These are phyloP conservation scores for Coptotermes formosanus DNA, from an alignment of 1,140 invertebrate genomes.

Conservation along the genomic window DNA sequence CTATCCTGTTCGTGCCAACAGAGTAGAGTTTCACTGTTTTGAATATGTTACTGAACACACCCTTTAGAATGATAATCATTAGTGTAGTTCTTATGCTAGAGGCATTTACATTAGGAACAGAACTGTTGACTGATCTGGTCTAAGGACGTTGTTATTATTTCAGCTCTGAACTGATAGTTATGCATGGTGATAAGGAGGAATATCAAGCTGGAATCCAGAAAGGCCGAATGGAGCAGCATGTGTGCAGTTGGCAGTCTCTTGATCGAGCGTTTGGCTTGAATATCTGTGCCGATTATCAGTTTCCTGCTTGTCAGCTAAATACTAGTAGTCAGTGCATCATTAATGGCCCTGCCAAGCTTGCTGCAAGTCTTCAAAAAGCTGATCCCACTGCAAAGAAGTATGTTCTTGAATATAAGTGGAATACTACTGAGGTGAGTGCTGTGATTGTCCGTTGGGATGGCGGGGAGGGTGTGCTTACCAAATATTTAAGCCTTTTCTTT, in stretches of 20 bases:
- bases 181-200: slow-evolving; percentile 53
- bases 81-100: no score
- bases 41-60: no score
- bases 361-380: slow-evolving; percentile 74
- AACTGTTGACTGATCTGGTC: no score
- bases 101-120: no score
- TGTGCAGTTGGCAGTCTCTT: slow-evolving; percentile 71
- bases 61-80: no score
- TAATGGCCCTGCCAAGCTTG: slow-evolving; percentile 76
- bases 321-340: slow-evolving; percentile 71
- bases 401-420: slow-evolving; percentile 71
- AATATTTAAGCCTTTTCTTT: no score
- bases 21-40: no score
- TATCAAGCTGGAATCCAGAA: slow-evolving; percentile 56
- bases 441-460: no score
- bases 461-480: no score
- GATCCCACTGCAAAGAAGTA: slow-evolving; percentile 75
- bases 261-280: slow-evolving; percentile 77
- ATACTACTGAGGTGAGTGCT: slow-evolving; percentile 48
- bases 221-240: slow-evolving; percentile 51
- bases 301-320: slow-evolving; percentile 61
- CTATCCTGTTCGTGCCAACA: no score
- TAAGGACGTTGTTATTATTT: background rate
- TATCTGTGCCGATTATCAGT: slow-evolving; percentile 74
- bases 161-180: slow-evolving; percentile 65